Evolutionary conservation across 1,140 invertebrate genomes (phyloP).

Genomic region (Brachionus rubens): DNA sequence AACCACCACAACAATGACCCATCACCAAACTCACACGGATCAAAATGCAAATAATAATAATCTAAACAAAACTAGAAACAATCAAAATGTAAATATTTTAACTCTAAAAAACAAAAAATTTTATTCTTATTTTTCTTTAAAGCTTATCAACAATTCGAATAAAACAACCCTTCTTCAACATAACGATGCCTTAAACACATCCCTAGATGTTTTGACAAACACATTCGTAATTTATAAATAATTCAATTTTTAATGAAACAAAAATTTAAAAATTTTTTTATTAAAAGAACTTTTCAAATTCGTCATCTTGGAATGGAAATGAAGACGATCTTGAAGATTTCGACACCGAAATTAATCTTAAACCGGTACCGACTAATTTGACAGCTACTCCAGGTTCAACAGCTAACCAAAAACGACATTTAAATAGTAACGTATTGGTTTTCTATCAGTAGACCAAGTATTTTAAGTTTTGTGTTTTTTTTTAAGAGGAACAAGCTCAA

Average conservation of each 20-base stretch:
- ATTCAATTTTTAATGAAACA: background rate
- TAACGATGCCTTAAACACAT: constrained; percentile 26
- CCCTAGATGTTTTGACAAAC: constrained; percentile 14
- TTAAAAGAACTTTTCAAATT: constrained; percentile 37
- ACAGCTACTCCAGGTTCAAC: background rate
- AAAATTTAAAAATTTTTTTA: background rate
- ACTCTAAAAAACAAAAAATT: background rate
- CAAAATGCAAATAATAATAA: background rate
- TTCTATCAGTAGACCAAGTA: background rate
- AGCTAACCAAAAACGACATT: constrained; percentile 22
- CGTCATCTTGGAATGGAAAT: constrained; percentile 45
- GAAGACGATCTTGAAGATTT: constrained; percentile 44
- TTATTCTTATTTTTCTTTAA: background rate
- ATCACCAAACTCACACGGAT: background rate
- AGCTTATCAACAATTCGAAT: constrained; percentile 29
- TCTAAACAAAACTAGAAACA: background rate
- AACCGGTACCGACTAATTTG: constrained; percentile 36
- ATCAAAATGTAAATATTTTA: background rate
- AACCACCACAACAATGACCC: background rate
- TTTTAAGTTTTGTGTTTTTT: background rate
- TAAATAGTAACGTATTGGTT: background rate
- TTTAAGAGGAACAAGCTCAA: constrained; percentile 37
- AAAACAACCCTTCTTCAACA: constrained; percentile 24
- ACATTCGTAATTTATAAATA: constrained; percentile 1
- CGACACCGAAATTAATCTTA: constrained; percentile 37